Evolutionary conservation across 1,140 invertebrate species (phyloP).

Genomic region (Drosophila sp.): DNA sequence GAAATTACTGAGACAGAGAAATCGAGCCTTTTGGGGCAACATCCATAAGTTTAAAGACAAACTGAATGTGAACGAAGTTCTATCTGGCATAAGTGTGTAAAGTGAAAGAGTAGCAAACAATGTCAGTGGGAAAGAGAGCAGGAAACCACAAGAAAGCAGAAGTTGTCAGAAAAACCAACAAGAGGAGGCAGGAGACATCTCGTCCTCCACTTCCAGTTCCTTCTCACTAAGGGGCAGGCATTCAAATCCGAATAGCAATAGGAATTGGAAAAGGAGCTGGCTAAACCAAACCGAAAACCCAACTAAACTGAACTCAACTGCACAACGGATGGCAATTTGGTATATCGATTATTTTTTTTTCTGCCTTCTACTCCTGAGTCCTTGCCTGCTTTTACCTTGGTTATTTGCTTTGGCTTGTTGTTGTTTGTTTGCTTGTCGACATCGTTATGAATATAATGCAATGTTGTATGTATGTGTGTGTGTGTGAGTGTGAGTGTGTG

Average conservation of each 20-base stretch:
- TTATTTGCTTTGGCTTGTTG: constrained; percentile 47
- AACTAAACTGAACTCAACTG: constrained; percentile 20
- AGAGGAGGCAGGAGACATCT: neutral
- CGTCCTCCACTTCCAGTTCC: neutral
- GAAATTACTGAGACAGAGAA: too few relatives aligned
- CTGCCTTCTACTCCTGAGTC: constrained; percentile 6
- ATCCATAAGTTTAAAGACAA: constrained; percentile 12
- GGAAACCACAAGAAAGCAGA: constrained; percentile 4
- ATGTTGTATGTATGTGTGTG: neutral
- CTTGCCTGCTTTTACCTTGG: constrained; percentile 15
- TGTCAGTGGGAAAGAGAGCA: neutral
- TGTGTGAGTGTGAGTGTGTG: neutral
- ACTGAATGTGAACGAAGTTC: constrained; percentile 1
- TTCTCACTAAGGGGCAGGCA: neutral
- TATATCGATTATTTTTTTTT: constrained; percentile 56
- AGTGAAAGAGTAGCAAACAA: constrained; percentile 10
- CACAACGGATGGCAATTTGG: constrained; percentile 46
- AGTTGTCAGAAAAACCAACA: constrained; percentile 6
- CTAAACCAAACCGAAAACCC: neutral
- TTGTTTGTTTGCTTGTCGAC: constrained; percentile 24
- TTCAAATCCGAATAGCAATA: constrained; percentile 4
- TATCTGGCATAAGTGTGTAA: neutral
- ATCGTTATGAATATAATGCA: constrained; percentile 45
- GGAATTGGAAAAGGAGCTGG: constrained; percentile 5
- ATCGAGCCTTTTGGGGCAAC: too few relatives aligned